Conservation (phyloP, 2,888 invertebrate species). For the Phaonia tiefii region DNA sequence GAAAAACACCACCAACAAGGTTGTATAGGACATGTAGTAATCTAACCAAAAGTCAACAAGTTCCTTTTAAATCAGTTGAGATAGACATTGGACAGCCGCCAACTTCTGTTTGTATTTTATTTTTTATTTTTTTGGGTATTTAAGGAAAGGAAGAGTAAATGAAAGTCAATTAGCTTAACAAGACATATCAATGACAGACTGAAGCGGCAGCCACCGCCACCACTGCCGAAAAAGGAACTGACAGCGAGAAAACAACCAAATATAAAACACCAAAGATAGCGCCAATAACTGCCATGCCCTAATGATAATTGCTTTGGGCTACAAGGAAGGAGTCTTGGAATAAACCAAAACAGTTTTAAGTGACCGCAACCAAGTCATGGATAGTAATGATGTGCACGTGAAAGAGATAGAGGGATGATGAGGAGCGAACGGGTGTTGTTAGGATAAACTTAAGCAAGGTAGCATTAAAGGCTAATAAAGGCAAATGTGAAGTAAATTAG, state of each 20-base stretch:
- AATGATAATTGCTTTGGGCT: constrained; percentile 62
- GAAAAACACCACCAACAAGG: constrained; percentile 26
- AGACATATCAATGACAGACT: constrained; percentile 70
- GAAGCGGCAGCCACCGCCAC: neutral
- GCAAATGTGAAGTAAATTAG: constrained; percentile 57
- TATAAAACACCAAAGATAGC: constrained; percentile 66
- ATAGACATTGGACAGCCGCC: constrained; percentile 50
- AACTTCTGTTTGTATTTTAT: neutral
- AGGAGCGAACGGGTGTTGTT: no score
- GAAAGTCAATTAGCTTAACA: constrained; percentile 78
- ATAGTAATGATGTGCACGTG: neutral
- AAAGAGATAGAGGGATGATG: no score
- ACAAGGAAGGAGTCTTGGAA: constrained; percentile 17
- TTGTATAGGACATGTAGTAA: constrained; percentile 43
- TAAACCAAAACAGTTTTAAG: constrained; percentile 51
- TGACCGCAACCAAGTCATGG: constrained; percentile 31
- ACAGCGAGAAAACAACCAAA: constrained; percentile 62
- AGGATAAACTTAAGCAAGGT: no score
- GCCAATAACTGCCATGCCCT: constrained; percentile 52
- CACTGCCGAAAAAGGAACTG: constrained; percentile 31
- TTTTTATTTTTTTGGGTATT: constrained; percentile 18
- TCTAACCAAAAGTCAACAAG: constrained; percentile 63
- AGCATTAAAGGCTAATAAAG: constrained; percentile 60
- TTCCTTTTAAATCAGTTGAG: constrained; percentile 56
- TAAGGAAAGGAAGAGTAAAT: constrained; percentile 64